Evolutionary conservation across 2,113 vertebrate species (phyloP).

Genomic region (Nestor notabilis): DNA sequence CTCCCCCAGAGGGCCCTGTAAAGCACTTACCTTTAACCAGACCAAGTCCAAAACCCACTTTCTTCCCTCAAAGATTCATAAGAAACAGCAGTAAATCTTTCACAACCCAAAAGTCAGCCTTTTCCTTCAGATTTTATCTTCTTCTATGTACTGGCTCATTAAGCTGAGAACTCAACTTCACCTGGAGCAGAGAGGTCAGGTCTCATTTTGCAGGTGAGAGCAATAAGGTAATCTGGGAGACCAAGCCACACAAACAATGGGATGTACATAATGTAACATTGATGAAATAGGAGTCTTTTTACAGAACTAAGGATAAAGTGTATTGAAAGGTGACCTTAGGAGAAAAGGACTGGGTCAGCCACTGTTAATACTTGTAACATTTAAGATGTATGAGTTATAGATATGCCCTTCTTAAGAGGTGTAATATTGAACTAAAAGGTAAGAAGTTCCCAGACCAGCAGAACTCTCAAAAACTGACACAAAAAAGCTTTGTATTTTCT

Average conservation of each 20-base stretch:
- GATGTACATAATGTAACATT: neutral
- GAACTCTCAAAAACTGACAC: neutral
- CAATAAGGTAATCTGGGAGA: neutral
- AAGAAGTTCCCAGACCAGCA: neutral
- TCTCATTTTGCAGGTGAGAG: neutral
- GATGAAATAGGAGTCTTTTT: neutral
- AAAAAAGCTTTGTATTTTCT: neutral
- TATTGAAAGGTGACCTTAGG: neutral
- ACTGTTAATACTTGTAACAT: neutral
- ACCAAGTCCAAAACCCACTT: accelerated
- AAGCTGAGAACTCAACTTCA: neutral
- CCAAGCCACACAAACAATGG: neutral
- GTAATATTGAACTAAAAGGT: neutral
- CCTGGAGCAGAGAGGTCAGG: neutral
- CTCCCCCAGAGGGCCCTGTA: accelerated
- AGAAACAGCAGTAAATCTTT: accelerated
- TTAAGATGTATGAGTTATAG: neutral
- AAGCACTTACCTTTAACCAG: neutral
- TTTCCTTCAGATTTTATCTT: neutral
- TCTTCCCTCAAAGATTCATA: accelerated
- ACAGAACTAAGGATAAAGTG: neutral
- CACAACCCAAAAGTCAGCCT: accelerated
- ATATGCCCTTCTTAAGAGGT: neutral
- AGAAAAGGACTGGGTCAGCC: neutral
- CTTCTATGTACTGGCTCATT: neutral